Evolutionary conservation across 2,113 vertebrate genomes (phyloP), one percentile per base, ranked within the genome.

Genomic region (Lucifuga dentata): DNA sequence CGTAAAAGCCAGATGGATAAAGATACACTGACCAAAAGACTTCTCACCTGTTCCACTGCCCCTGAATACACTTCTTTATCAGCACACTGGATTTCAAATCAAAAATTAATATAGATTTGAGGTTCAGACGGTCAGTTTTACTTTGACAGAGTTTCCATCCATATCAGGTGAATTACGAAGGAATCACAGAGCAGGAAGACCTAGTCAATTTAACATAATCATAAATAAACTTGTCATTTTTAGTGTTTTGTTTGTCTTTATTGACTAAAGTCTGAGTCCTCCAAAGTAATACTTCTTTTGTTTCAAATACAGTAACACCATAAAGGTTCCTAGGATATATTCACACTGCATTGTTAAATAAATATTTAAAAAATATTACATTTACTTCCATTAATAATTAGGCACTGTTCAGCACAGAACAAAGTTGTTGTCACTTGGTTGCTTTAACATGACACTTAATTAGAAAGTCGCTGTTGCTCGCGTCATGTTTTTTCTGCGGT

Each of bases 161-260:
- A 65, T 16, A 70, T 7, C n/a, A 11, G 11, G 8, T 35, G 45
- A 63, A 39, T 36, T 50, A 32, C 11, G 36, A 2, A 49, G 24
- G 23, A 78, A 78, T 69, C 74, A 79, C 67, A 83, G 35, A 38
- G n/a, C n/a, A n/a, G n/a, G n/a, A n/a, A n/a, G n/a, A n/a, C n/a
- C n/a, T n/a, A n/a, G n/a, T 63, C 59, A 23, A 52, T 60, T 78
- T 40, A 68, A 40, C 20, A 60, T 48, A 75, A 75, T 83, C 52
- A 63, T 73, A 60, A 50, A 65, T 52, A 40, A 61, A 80, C 61
- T 41, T 60, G 64, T 62, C 32, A 63, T 46, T 69, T 46, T 75
- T 57, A 66, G 61, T 21, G 11, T 23, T 62, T 52, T 46, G 20
- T 36, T 39, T 33, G 15, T 26, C 68, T 57, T 44, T 67, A 67